Conservation (phyloP, 2,113 vertebrate species). For the Passer domesticus region DNA sequence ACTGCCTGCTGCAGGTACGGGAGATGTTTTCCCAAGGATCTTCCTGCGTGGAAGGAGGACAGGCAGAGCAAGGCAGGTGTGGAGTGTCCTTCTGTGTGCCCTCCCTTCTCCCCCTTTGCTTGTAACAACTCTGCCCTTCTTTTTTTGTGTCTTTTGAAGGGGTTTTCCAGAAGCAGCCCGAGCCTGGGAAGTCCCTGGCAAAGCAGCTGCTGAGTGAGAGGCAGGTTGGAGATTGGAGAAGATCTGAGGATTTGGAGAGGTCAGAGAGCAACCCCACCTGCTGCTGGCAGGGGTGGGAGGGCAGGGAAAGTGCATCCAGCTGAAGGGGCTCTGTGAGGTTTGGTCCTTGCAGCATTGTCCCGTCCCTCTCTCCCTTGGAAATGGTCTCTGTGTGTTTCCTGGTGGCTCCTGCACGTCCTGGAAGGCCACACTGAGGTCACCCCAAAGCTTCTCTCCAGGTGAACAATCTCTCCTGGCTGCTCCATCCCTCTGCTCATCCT, state of each 20-base stretch:
- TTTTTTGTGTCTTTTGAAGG: background rate
- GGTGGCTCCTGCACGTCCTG: background rate
- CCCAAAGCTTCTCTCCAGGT: background rate
- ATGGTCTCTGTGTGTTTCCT: background rate
- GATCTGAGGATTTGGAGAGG: background rate
- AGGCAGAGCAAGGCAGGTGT: background rate
- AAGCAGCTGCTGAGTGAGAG: background rate
- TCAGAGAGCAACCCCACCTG: background rate
- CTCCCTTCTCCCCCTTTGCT: background rate
- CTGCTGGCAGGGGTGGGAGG: background rate
- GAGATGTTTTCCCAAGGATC: background rate
- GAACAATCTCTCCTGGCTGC: background rate
- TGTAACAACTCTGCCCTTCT: background rate
- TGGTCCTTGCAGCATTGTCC: background rate
- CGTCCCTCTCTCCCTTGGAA: background rate
- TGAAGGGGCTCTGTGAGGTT: background rate
- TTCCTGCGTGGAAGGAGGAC: background rate
- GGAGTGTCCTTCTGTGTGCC: background rate
- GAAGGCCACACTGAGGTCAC: fast-evolving
- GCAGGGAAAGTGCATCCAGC: background rate
- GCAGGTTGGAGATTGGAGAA: background rate
- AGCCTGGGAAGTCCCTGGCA: slow-evolving; percentile 66
- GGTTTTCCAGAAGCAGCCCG: slow-evolving; percentile 30
- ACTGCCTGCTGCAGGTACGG: background rate
- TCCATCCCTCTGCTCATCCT: background rate